A percentile compares a stretch with the other conserved stretches of the same genome.
These are phyloP conservation scores for Leptopilina drosophilae DNA, from an alignment of 2,888 invertebrate genomes.

Conservation along the genomic window DNA sequence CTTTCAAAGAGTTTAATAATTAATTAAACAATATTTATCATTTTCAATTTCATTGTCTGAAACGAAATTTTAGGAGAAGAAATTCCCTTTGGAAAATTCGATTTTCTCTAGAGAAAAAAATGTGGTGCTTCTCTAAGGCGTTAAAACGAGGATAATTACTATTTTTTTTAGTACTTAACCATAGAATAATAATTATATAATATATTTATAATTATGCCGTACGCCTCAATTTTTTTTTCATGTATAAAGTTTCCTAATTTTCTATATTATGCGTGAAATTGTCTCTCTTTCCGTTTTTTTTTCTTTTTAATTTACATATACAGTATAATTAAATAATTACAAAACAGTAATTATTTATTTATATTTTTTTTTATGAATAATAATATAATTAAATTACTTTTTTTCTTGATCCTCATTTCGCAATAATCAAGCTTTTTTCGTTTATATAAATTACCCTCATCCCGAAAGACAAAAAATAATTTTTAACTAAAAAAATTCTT, in stretches of 20 bases:
- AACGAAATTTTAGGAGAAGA: too few species aligned
- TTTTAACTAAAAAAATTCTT: too few species aligned
- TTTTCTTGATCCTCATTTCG: conserved; percentile 37
- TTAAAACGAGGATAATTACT: conserved; percentile 39
- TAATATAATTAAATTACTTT: conserved; percentile 45
- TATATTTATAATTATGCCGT: conserved; percentile 57
- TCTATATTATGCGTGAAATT: conserved; percentile 50
- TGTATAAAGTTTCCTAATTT: conserved; percentile 59
- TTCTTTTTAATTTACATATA: too few species aligned
- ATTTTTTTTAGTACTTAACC: conserved; percentile 61
- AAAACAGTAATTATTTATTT: conserved; percentile 18
- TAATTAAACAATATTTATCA: too few species aligned
- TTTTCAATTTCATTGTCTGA: too few species aligned
- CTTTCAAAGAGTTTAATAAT: too few species aligned
- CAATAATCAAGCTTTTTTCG: conserved; percentile 35
- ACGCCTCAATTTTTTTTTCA: conserved; percentile 47
- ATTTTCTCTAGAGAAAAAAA: neutral
- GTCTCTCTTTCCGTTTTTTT: conserved; percentile 34
- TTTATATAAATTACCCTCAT: conserved; percentile 39
- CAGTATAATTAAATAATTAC: too few species aligned
- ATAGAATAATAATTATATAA: conserved; percentile 50
- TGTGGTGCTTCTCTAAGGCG: neutral
- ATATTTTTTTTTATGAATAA: conserved; percentile 45
- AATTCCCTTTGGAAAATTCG: too few species aligned
- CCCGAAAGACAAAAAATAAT: conserved; percentile 37